Evolutionary conservation across 64 coral and sea anemone genomes (phyloP), one percentile per base, ranked within the genome.

Genomic region (Montipora foliosa): DNA sequence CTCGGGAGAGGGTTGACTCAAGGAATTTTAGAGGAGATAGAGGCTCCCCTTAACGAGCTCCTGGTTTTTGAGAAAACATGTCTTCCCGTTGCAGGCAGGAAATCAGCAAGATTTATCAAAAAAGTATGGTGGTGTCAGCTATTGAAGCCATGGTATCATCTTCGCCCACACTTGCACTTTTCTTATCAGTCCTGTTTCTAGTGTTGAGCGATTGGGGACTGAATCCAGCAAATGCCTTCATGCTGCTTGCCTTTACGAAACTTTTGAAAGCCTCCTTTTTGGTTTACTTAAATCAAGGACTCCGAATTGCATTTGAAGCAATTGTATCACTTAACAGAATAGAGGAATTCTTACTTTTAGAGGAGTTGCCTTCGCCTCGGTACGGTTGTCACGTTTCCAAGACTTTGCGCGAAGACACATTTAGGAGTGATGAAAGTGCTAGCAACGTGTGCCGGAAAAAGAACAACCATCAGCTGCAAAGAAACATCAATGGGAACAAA

Each of bases 201-300:
- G 74, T 89, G 62, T 15, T 77, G 12, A 78, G 47, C 11, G 49
- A 50, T 46, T 47, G 55, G 45, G 70, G 47, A 57, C 87, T 89
- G 19, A 89, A 46, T 4, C 74, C 87, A 8, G 72, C 52, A 44
- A 44, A 89, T 22, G 87, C 74, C 4, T 89, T 89, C 77, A 78
- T 76, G 44, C 29, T 89, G 6, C 75, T 89, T 74, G 25, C 87
- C 21, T 45, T 89, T 16, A 77, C 52, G 71, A 77, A 61, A 15
- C 19, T 59, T 17, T 17, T 76, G 5, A 68, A 77, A 60, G 60
- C 46, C 7, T 20, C 17, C 44, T 5, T 60, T 22, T 45, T 19
- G 8, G 5, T 44, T 44, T 47, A 44, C 8, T 77, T 60, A 16
- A 29, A 11, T 59, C 45, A 22, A 77, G 87, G 74, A 17, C 4